These are phyloP conservation scores for Erpobdella octoculata DNA, from an alignment of 2,888 invertebrate genomes.

Conservation along the genomic window DNA sequence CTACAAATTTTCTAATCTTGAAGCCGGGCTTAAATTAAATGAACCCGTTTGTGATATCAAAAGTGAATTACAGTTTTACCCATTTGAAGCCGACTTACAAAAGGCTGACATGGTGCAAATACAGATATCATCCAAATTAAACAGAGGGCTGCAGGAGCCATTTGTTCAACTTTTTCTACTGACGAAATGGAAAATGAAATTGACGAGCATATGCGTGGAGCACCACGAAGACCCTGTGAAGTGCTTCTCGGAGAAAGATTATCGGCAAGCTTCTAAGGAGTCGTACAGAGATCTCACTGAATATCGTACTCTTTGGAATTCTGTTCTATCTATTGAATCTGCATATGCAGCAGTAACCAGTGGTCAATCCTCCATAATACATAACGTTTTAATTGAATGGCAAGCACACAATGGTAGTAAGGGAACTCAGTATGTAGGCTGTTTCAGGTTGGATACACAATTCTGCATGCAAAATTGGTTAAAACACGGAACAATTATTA, in stretches of 20 bases:
- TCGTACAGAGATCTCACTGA: slow-evolving; percentile 38
- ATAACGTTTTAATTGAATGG: slow-evolving; percentile 43
- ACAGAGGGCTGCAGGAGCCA: slow-evolving; percentile 41
- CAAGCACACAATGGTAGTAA: too few relatives aligned
- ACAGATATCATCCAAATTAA: slow-evolving; percentile 41
- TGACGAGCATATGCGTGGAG: slow-evolving; percentile 45
- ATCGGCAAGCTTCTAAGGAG: slow-evolving; percentile 32
- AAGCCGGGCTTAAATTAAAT: too few relatives aligned
- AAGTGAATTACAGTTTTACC: slow-evolving; percentile 31
- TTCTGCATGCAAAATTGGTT: slow-evolving; percentile 42
- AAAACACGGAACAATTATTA: too few relatives aligned
- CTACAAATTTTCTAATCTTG: too few relatives aligned
- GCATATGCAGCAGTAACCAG: slow-evolving; percentile 39
- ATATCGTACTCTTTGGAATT: slow-evolving; percentile 43
- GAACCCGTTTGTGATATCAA: slow-evolving; percentile 2
- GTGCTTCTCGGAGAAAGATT: slow-evolving; percentile 39
- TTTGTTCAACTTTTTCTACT: slow-evolving; percentile 43
- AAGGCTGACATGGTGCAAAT: slow-evolving; percentile 40
- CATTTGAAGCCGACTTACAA: slow-evolving; percentile 34
- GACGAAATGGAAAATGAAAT: too few relatives aligned
- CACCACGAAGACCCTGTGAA: slow-evolving; percentile 39
- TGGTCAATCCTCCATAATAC: slow-evolving; percentile 41
- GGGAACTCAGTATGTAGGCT: too few relatives aligned
- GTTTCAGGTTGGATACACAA: slow-evolving; percentile 38
- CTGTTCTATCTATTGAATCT: slow-evolving; percentile 44